A percentile compares a stretch with the other conserved stretches of the same genome.
Evolutionary conservation across 2,113 vertebrate genomes (phyloP).

Genomic region (Mesitornis unicolor): DNA sequence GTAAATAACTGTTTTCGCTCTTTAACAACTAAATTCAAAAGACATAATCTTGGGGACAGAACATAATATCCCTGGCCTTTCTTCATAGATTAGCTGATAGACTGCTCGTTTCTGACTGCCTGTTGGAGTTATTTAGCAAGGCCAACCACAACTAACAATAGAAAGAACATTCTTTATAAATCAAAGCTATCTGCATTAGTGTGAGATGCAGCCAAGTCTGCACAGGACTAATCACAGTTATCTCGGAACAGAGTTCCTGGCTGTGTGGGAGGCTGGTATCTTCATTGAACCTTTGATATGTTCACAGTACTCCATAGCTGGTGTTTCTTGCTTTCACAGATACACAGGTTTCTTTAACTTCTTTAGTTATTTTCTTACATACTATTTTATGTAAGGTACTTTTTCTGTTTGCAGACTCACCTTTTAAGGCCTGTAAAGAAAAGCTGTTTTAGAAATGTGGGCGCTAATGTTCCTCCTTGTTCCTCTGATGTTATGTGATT

Average conservation of each 20-base stretch:
- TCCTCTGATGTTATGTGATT: not conserved
- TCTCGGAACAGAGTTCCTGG: not conserved
- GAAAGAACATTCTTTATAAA: not conserved
- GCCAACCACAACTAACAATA: not conserved
- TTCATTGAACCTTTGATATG: not conserved
- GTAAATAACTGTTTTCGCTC: not conserved
- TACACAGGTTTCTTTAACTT: not conserved
- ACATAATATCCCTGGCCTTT: not conserved
- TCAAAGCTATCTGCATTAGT: not conserved
- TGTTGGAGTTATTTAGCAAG: not conserved
- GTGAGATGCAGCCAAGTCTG: not conserved
- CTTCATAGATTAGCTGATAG: not conserved
- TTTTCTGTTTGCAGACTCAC: not conserved
- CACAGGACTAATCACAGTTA: not conserved
- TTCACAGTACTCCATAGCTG: not conserved
- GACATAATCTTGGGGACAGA: not conserved
- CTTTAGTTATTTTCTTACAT: not conserved
- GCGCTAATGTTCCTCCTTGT: not conserved
- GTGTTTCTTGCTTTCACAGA: not conserved
- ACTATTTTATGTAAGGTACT: not conserved
- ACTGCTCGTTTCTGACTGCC: not conserved
- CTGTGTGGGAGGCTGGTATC: rapidly evolving
- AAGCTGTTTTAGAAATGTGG: not conserved
- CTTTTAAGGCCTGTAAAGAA: not conserved
- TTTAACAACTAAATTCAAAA: not conserved